Evolutionary conservation across 2,888 invertebrate genomes (phyloP).

Genomic region (Priapulus caudatus): DNA sequence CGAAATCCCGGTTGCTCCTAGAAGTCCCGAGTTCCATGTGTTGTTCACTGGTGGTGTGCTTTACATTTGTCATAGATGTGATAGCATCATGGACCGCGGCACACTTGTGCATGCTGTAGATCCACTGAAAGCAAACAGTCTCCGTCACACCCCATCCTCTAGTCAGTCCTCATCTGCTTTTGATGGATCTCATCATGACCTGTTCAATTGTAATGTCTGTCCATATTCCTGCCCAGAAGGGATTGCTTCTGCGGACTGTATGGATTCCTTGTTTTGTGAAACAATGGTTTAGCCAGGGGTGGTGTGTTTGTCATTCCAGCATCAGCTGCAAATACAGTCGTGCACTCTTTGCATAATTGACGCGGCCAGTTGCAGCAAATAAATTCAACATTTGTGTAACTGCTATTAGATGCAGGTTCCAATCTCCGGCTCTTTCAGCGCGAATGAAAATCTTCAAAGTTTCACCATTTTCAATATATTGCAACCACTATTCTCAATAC

Average conservation of each 20-base stretch:
- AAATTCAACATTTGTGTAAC: too few species aligned
- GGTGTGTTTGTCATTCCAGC: too few species aligned
- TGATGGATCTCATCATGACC: slow-evolving; percentile 10
- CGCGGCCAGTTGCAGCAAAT: too few species aligned
- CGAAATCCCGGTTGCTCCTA: slow-evolving; percentile 1
- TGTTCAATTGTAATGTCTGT: slow-evolving; percentile 14
- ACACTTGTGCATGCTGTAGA: slow-evolving; percentile 4
- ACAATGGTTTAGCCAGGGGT: too few species aligned
- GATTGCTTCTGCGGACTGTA: slow-evolving; percentile 5
- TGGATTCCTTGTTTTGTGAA: slow-evolving; percentile 1
- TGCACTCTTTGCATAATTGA: too few species aligned
- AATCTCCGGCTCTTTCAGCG: too few species aligned
- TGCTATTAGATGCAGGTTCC: too few species aligned
- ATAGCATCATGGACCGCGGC: background rate
- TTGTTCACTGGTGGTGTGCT: slow-evolving; percentile 7
- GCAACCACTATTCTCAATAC: too few species aligned
- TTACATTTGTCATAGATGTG: slow-evolving; percentile 6
- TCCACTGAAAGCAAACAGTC: slow-evolving; percentile 7
- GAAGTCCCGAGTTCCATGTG: slow-evolving; percentile 10
- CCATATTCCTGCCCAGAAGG: slow-evolving; percentile 12
- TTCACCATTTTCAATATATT: too few species aligned
- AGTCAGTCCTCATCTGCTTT: slow-evolving; percentile 10
- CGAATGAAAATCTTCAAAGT: too few species aligned
- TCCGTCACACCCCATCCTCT: slow-evolving; percentile 10
- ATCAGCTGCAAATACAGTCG: too few species aligned